Evolutionary conservation across 1,140 invertebrate genomes (phyloP).

Genomic region (Cheumatopsyche charites): DNA sequence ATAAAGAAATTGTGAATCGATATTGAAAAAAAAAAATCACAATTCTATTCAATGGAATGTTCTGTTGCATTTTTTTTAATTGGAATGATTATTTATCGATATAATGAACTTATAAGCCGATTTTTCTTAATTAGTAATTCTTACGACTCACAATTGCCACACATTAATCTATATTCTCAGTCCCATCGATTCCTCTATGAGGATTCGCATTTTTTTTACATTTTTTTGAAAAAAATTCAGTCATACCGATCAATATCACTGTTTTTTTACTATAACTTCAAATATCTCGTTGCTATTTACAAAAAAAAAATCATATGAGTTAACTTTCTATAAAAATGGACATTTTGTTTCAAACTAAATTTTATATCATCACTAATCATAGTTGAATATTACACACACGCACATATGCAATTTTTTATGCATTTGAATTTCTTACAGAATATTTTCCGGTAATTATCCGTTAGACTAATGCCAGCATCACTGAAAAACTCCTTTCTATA

Average conservation of each 20-base stretch:
- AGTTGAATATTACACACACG: neutral
- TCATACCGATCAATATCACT: constrained; percentile 1
- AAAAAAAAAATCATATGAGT: neutral
- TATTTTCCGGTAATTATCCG: too few species aligned
- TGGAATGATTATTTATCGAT: too few species aligned
- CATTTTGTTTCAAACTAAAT: constrained; percentile 3
- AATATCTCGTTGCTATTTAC: constrained; percentile 9
- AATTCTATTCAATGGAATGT: too few species aligned
- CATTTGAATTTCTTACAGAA: too few species aligned
- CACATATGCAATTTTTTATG: neutral
- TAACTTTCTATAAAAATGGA: constrained; percentile 10
- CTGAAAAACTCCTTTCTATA: too few species aligned
- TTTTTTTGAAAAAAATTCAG: constrained; percentile 18
- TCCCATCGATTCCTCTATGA: constrained; percentile 4
- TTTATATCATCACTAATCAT: neutral
- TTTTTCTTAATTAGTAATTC: too few species aligned
- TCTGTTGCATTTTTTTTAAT: too few species aligned
- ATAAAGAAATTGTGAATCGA: too few species aligned
- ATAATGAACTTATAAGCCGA: too few species aligned
- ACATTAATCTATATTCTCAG: neutral
- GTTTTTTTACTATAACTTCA: constrained; percentile 1
- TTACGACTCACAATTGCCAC: too few species aligned
- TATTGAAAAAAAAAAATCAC: too few species aligned
- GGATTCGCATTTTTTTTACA: neutral
- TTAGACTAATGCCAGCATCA: too few species aligned